Base-by-base conservation (phyloP, 2,888 invertebrate species). In the Catocala sponsa region DNA sequence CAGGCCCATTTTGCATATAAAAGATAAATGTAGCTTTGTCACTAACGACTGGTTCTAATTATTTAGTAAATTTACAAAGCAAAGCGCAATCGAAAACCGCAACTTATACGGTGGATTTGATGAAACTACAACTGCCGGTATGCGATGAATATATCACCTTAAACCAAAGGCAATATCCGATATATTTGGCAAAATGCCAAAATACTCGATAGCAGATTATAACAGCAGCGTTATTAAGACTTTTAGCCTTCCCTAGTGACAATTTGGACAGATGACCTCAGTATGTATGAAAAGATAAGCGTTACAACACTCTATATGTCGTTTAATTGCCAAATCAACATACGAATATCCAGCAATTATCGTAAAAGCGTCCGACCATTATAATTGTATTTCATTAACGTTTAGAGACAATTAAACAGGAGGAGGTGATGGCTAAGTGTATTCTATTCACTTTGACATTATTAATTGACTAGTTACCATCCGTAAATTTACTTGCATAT, bases 351-450 rank as follows among this genome's bases (percentile, higher is more conserved):
- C 32, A 53, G 44, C 33, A 33, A 53, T 43, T 44, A 44, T 53
- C 32, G 13, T 53, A 44, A 53, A 53, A 53, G 44, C n/a, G 25
- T 12, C 11, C 25, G 52, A 42, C 25, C 52, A 15, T 52, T 43
- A 43, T 52, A 52, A 52, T 52, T 52, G 42, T 52, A 15, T 51
- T 51, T 52, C 52, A 52, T 42, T 13, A 25, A 25, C 9, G 25
- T 42, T 41, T n/a, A 6, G 10, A 32, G 25, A 42, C 35, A 52
- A 52, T 15, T 15, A 43, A 15, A 52, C 25, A 15, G 42, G 41
- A 42, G 25, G 25, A 52, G 12, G 35, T 38, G 35, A 38, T 38
- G 35, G 7, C 35, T 38, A 38, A 38, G 35, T 38, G 35, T 7
- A 6, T 38, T 38, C 35, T 38, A 7, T 38, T 38, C 35, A 38